Conservation (phyloP, 2,797 vertebrate species). For the Prionace glauca region DNA sequence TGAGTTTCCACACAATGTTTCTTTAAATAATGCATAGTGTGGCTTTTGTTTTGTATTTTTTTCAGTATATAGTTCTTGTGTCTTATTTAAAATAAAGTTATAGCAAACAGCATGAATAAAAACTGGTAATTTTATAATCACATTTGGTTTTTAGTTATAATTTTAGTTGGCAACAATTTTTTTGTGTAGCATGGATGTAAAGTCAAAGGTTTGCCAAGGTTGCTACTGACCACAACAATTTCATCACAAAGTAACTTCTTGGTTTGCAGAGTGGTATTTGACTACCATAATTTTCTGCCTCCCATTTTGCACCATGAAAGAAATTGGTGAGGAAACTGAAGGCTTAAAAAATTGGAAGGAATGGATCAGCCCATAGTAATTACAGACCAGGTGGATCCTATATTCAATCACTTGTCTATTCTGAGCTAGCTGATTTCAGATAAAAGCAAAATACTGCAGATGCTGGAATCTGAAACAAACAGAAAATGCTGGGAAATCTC, state of each 20-base stretch:
- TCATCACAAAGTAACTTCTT: background rate
- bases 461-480: no score
- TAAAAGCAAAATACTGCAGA: no score
- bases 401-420: background rate
- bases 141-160: constrained; percentile 2
- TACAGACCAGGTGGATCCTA: background rate
- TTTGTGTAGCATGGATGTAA: background rate
- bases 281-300: background rate
- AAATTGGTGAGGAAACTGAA: background rate
- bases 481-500: no score
- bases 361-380: background rate
- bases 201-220: background rate
- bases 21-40: constrained; percentile 64
- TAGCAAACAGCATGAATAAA: constrained; percentile 55
- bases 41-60: constrained; percentile 78
- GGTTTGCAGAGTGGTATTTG: background rate
- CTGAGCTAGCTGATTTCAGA: background rate
- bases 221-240: background rate
- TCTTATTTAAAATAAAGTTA: constrained; percentile 86
- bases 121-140: constrained; percentile 38
- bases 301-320: background rate
- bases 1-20: constrained; percentile 63
- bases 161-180: background rate
- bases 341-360: background rate
- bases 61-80: constrained; percentile 72